Conservation (phyloP, 2,113 vertebrate genomes). For the Phylloscopus whistleri region DNA sequence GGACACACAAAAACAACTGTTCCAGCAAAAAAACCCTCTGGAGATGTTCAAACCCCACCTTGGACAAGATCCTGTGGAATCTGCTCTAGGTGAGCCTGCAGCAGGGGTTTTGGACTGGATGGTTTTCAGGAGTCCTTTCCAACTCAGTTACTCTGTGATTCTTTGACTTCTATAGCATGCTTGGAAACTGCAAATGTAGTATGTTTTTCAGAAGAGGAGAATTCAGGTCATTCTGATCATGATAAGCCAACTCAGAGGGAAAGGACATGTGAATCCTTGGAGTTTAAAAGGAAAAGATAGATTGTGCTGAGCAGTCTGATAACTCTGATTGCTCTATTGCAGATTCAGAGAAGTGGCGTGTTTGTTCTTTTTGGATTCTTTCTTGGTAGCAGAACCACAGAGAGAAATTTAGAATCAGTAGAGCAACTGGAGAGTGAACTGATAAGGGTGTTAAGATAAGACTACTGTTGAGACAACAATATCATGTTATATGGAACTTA, state of each 20-base stretch:
- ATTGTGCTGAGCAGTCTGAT: background rate
- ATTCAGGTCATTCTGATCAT: background rate
- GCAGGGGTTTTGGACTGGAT: background rate
- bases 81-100: background rate
- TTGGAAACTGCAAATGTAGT: background rate
- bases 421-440: background rate
- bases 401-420: background rate
- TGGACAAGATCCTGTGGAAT: background rate
- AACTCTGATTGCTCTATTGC: background rate
- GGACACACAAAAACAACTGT: background rate
- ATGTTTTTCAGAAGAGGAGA: background rate
- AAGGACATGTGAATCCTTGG: background rate
- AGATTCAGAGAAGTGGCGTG: background rate
- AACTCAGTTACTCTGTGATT: background rate
- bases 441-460: background rate
- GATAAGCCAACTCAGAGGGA: background rate
- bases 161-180: background rate
- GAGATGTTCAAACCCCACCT: background rate
- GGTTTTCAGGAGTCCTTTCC: background rate
- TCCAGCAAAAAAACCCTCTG: background rate
- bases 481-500: background rate
- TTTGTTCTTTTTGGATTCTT: background rate
- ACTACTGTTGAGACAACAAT: background rate
- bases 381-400: background rate
- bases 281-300: background rate